Evolutionary conservation across 2,797 vertebrate genomes (phyloP).

Genomic region (Gobio occitaniae): DNA sequence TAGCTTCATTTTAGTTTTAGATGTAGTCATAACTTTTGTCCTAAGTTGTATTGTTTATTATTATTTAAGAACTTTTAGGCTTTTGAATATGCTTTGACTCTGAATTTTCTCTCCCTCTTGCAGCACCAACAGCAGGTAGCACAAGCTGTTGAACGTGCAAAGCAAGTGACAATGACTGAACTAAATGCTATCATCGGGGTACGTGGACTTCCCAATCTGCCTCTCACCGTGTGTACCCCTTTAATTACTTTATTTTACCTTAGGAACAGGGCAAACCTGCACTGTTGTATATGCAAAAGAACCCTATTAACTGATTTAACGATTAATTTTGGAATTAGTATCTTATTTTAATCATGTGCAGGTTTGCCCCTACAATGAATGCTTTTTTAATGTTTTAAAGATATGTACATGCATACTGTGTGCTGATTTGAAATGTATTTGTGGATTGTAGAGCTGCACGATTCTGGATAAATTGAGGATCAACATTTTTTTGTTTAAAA

Average conservation of each 20-base stretch:
- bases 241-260: constrained; percentile 86
- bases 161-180: constrained; percentile 99
- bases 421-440: constrained; percentile 16
- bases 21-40: not conserved
- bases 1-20: not conserved
- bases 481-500: too few relatives aligned
- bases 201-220: constrained; percentile 95
- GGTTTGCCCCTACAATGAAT: constrained; percentile 61
- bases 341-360: constrained; percentile 45
- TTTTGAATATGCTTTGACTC: not conserved
- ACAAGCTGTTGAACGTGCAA: constrained; percentile 98
- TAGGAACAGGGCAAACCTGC: constrained; percentile 72
- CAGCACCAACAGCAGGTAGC: constrained; percentile 99
- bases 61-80: not conserved
- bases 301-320: not conserved
- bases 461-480: too few relatives aligned
- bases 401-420: constrained; percentile 28
- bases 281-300: constrained; percentile 34
- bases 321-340: not conserved
- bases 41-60: not conserved
- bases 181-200: constrained; percentile 99
- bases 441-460: not conserved
- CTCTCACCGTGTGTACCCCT: constrained; percentile 92
- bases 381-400: constrained; percentile 49
- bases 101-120: constrained; percentile 62